These are phyloP conservation scores for Deilephila elpenor DNA, from an alignment of 2,888 invertebrate species.

Conservation along the genomic window DNA sequence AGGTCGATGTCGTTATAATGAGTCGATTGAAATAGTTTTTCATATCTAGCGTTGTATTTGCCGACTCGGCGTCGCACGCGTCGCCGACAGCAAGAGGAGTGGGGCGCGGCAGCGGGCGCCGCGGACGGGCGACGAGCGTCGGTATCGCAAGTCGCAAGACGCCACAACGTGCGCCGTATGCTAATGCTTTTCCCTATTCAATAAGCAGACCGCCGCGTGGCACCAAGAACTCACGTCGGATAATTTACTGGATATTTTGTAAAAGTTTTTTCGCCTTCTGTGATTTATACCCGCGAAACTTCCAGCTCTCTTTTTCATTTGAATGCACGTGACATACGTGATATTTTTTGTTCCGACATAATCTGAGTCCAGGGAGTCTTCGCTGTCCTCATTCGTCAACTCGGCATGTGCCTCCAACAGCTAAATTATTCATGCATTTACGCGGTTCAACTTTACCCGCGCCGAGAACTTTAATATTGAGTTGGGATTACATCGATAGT, in stretches of 20 bases:
- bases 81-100: constrained; percentile 19
- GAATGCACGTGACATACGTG: constrained; percentile 84
- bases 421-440: constrained; percentile 83
- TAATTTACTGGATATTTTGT: constrained; percentile 85
- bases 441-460: constrained; percentile 74
- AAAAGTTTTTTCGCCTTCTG: constrained; percentile 84
- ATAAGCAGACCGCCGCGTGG: constrained; percentile 84
- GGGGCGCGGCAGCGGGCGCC: constrained; percentile 37
- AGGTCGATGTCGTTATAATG: background rate
- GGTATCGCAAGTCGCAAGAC: constrained; percentile 66
- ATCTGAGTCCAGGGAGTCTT: constrained; percentile 72
- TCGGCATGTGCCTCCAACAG: constrained; percentile 76
- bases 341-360: constrained; percentile 82
- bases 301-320: constrained; percentile 84
- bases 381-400: constrained; percentile 75
- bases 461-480: constrained; percentile 72
- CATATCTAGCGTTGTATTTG: constrained; percentile 39
- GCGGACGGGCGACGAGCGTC: constrained; percentile 39
- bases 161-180: constrained; percentile 80
- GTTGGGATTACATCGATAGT: constrained; percentile 76
- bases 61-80: constrained; percentile 30
- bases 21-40: constrained; percentile 32
- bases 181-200: constrained; percentile 82
- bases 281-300: constrained; percentile 84
- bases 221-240: constrained; percentile 83